Evolutionary conservation across 2,888 invertebrate genomes (phyloP), one percentile per base, ranked within the genome.

Genomic region (Cordilura impudica): DNA sequence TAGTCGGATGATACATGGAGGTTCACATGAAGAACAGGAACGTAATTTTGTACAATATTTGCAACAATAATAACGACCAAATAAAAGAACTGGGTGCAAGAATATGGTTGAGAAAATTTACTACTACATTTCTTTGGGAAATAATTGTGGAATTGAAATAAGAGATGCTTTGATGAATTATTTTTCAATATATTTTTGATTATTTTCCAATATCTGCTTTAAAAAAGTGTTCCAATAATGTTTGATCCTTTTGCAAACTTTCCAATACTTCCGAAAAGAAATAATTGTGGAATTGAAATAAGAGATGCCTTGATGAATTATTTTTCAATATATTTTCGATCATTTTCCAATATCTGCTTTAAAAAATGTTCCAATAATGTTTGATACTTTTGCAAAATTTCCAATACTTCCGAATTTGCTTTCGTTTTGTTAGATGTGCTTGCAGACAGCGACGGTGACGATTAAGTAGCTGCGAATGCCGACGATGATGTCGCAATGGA

Each of bases 1-100:
- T 53, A 26, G 39, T 80, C 31, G 77, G 67, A 23, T 47, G 29
- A 54, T 75, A 72, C 35, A 19, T 58, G 6, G 39, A 56, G 6
- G 54, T 54, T 23, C 43, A 29, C 18, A 31, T 54, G 21, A 63
- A 26, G 19, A 35, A 65, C 39, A 7, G 21, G 2, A 51, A 51
- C 14, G 8, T 21, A 1, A 53, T 65, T 31, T 19, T 63, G 3
- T 53, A 69, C 14, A 69, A 69, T 16, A 56, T 53, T 53, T 35
- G 53, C 2, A 66, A 43, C 16, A 26, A 45, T 4, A 26, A 26
- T 26, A 26, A 26, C 26, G 26, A 26, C 6, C 3, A 26, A 26
- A 26, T 4, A 26, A 26, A 3, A 26, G 6, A 26, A 26, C 3
- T 26, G 26, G 26, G 26, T 26, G 6, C 3, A 26, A 26, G 26